Conservation (phyloP, 2,113 vertebrate genomes). For the Pogonocichla stellata region DNA sequence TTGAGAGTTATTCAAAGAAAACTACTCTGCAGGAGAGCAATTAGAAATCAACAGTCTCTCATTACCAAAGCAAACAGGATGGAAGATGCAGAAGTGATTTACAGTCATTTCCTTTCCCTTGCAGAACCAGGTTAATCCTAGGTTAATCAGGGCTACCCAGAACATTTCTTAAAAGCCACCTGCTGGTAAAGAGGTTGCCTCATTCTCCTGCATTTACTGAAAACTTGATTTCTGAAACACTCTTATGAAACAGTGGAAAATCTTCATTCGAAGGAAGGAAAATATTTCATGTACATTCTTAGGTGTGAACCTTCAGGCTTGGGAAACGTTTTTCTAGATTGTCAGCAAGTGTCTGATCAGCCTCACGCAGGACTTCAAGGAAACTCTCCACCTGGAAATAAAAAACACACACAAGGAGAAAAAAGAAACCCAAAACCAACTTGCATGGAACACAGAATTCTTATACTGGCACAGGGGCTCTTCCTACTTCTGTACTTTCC, state of each 20-base stretch:
- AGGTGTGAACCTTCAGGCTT: slow-evolving; percentile 64
- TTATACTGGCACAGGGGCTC: neutral
- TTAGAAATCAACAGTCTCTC: neutral
- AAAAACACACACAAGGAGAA: neutral
- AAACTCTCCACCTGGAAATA: slow-evolving; percentile 84
- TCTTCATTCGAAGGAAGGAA: slow-evolving; percentile 27
- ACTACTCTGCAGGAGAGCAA: neutral
- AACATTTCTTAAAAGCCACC: neutral
- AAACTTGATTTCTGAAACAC: neutral
- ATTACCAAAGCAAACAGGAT: neutral
- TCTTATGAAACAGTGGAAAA: neutral
- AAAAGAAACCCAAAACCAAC: neutral
- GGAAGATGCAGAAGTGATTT: slow-evolving; percentile 8
- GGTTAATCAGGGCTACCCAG: neutral
- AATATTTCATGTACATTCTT: neutral
- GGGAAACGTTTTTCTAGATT: slow-evolving; percentile 79
- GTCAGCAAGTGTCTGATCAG: slow-evolving; percentile 81
- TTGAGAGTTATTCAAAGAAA: neutral
- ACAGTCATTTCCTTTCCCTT: neutral
- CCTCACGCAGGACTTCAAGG: slow-evolving; percentile 77
- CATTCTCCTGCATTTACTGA: neutral
- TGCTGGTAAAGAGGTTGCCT: neutral
- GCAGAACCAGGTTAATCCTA: neutral
- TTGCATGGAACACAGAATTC: neutral
- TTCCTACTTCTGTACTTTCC: neutral